These are phyloP conservation scores for Clitarchus hookeri DNA, from an alignment of 2,888 invertebrate genomes.

Conservation along the genomic window DNA sequence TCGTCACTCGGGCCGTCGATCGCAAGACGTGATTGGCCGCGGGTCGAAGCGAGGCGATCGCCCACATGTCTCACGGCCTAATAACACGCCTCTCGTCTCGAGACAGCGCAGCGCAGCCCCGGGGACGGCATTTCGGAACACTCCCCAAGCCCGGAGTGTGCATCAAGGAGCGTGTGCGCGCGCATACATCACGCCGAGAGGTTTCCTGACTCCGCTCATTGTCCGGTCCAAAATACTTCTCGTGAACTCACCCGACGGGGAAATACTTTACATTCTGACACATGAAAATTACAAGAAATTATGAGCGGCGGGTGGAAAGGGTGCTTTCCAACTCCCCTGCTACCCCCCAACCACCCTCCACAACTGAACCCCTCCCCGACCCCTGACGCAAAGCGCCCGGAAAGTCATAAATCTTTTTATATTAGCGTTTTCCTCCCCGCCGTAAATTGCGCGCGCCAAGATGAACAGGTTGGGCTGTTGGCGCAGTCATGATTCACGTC, in stretches of 20 bases:
- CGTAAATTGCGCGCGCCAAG: slow-evolving; percentile 49
- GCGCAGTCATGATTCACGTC: slow-evolving; percentile 40
- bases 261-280: slow-evolving; percentile 47
- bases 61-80: too few species aligned
- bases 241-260: background rate
- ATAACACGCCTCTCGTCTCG: too few species aligned
- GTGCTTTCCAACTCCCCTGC: background rate
- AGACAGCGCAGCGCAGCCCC: too few species aligned
- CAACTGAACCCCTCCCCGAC: background rate
- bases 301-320: slow-evolving; percentile 42
- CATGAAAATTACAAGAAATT: slow-evolving; percentile 54
- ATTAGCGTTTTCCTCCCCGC: slow-evolving; percentile 51
- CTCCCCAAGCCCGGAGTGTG: background rate
- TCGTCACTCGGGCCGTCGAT: too few species aligned
- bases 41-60: too few species aligned
- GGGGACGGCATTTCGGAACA: too few species aligned
- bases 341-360: background rate
- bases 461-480: slow-evolving; percentile 38
- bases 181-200: background rate
- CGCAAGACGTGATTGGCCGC: too few species aligned
- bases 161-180: background rate
- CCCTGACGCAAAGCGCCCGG: background rate
- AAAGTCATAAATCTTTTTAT: slow-evolving; percentile 53
- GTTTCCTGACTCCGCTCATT: background rate
- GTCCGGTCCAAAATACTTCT: background rate